Percentiles rank a stretch among this genome's conserved stretches.
Evolutionary conservation across 2,888 invertebrate species (phyloP).

Genomic region (Stenichneumon culpator): DNA sequence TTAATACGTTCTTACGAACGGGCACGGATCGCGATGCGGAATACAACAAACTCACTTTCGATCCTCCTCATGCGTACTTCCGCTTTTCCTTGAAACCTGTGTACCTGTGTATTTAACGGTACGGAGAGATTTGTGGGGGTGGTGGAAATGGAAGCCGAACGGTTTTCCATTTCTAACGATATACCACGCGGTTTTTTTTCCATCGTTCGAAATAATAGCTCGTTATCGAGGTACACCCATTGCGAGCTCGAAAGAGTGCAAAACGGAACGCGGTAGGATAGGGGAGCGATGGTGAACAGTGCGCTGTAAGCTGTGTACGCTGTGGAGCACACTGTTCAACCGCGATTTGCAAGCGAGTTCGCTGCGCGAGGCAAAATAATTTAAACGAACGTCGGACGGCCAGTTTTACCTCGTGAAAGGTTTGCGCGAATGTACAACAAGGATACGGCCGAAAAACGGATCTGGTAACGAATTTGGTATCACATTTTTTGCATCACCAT

Average conservation of each 20-base stretch:
- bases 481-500: neutral
- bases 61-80: conserved; percentile 49
- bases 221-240: neutral
- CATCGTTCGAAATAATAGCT: neutral
- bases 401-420: neutral
- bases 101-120: neutral
- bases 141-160: neutral
- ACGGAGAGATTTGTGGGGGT: neutral
- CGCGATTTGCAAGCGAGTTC: neutral
- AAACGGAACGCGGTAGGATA: too few relatives aligned
- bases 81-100: conserved; percentile 27
- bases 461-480: neutral
- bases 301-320: too few relatives aligned
- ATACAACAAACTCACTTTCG: conserved; percentile 54
- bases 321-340: neutral
- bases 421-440: neutral
- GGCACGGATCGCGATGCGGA: conserved; percentile 18
- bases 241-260: too few relatives aligned
- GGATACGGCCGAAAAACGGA: neutral
- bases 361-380: neutral
- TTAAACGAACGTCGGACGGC: neutral
- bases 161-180: conserved; percentile 12
- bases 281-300: neutral
- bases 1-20: conserved; percentile 30
- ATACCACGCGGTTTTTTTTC: neutral